These are phyloP conservation scores for Cheirogaleus medius DNA, from an alignment of 2,113 vertebrate species.

Conservation along the genomic window DNA sequence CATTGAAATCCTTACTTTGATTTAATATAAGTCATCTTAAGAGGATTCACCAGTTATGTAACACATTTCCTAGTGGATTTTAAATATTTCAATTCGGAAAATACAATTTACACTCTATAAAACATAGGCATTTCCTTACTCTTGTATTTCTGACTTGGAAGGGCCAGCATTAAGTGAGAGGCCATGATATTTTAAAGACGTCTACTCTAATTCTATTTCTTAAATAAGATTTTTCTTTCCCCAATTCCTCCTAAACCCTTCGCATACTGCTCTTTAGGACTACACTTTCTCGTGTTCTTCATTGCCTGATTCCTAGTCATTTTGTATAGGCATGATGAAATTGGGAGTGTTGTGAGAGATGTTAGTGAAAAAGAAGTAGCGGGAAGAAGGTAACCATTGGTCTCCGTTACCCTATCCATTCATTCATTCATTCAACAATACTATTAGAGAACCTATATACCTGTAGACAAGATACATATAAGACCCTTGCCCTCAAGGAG, in stretches of 20 bases:
- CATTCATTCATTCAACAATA: background rate
- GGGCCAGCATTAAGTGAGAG: background rate
- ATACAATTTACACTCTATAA: background rate
- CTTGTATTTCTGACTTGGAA: constrained; percentile 7
- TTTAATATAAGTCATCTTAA: background rate
- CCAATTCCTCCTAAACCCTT: background rate
- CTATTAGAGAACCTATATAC: background rate
- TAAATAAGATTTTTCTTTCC: background rate
- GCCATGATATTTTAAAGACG: background rate
- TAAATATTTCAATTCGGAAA: constrained; percentile 44
- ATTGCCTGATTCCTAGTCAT: background rate
- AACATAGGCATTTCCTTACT: background rate
- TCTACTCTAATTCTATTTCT: background rate
- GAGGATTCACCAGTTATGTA: background rate
- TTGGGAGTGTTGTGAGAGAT: background rate
- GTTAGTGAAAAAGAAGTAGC: background rate
- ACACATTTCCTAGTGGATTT: background rate
- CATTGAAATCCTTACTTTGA: background rate
- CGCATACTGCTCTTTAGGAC: background rate
- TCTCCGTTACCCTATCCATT: background rate
- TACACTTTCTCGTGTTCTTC: background rate
- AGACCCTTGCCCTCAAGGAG: background rate
- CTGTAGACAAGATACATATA: background rate
- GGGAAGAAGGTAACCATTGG: background rate
- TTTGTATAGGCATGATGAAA: background rate